Conservation (phyloP, 2,888 invertebrate genomes). For the Pocota personata region DNA sequence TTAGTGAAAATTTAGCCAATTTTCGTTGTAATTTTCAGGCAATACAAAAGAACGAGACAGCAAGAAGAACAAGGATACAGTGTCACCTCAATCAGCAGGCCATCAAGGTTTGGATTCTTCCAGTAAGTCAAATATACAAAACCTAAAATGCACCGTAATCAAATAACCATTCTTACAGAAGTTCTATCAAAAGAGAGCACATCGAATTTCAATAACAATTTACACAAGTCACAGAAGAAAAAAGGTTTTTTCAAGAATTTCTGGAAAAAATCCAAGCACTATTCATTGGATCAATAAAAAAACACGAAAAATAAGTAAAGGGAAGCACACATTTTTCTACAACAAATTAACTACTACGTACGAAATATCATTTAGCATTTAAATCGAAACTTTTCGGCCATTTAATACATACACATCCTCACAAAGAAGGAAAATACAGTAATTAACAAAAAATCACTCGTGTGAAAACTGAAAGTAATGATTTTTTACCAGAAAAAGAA, state of each 20-base stretch:
- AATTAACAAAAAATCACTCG: conserved; percentile 40
- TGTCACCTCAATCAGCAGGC: conserved; percentile 59
- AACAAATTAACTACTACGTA: conserved; percentile 63
- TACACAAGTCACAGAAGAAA: conserved; percentile 86
- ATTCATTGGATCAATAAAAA: conserved; percentile 92
- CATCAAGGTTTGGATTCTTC: conserved; percentile 58
- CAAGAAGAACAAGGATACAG: conserved; percentile 70
- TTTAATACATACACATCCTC: conserved; percentile 17
- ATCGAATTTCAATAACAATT: conserved; percentile 78
- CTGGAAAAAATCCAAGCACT: conserved; percentile 94
- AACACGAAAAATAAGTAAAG: not conserved
- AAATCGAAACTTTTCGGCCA: conserved; percentile 49
- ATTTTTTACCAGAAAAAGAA: conserved; percentile 66
- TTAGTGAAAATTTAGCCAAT: not conserved
- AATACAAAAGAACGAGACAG: conserved; percentile 71
- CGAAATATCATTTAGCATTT: conserved; percentile 65
- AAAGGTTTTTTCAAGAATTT: conserved; percentile 94
- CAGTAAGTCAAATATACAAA: conserved; percentile 51
- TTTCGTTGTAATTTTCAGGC: conserved; percentile 23
- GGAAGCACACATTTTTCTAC: conserved; percentile 45
- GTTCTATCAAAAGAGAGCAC: conserved; percentile 76
- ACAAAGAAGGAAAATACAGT: conserved; percentile 14
- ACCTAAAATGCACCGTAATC: not conserved
- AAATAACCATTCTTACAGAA: conserved; percentile 36
- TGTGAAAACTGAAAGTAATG: conserved; percentile 49